A percentile compares a stretch with the other conserved stretches of the same genome.
Evolutionary conservation across 2,113 vertebrate species (phyloP).

Genomic region (Turnix velox): DNA sequence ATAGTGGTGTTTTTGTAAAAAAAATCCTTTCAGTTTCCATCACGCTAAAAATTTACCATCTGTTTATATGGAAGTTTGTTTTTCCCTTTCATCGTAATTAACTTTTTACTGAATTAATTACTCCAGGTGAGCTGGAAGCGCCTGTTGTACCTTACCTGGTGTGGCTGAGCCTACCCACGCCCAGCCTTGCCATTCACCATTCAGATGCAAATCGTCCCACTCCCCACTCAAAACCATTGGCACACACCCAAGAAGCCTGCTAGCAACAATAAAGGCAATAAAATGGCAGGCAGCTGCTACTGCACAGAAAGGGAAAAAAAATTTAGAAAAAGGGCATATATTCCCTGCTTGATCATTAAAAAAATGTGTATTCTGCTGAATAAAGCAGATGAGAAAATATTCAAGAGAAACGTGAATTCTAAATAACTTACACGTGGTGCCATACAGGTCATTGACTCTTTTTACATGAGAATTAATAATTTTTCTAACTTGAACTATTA

Average conservation of each 20-base stretch:
- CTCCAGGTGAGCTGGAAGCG: conserved; percentile 52
- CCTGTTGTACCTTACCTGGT: conserved; percentile 29
- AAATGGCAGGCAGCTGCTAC: conserved; percentile 21
- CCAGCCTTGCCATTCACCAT: conserved; percentile 15
- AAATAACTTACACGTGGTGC: not conserved
- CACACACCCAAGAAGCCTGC: conserved; percentile 5
- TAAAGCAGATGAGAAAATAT: not conserved
- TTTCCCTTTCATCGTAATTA: conserved; percentile 38
- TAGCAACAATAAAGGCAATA: not conserved
- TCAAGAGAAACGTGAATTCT: not conserved
- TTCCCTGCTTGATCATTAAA: conserved; percentile 1
- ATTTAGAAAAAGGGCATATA: not conserved
- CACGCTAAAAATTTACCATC: conserved; percentile 28
- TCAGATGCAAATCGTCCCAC: conserved; percentile 18
- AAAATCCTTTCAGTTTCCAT: not conserved
- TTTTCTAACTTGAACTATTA: not conserved
- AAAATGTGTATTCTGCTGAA: not conserved
- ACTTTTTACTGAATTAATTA: conserved; percentile 62
- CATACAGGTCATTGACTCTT: not conserved
- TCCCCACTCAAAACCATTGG: not conserved
- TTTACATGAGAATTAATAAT: not conserved
- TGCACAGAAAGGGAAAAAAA: not conserved
- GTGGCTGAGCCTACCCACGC: not conserved
- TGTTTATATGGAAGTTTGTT: conserved; percentile 26
- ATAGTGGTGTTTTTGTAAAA: not conserved